Conservation (phyloP, 2,797 vertebrate species). For the Emydoidea blandingii region DNA sequence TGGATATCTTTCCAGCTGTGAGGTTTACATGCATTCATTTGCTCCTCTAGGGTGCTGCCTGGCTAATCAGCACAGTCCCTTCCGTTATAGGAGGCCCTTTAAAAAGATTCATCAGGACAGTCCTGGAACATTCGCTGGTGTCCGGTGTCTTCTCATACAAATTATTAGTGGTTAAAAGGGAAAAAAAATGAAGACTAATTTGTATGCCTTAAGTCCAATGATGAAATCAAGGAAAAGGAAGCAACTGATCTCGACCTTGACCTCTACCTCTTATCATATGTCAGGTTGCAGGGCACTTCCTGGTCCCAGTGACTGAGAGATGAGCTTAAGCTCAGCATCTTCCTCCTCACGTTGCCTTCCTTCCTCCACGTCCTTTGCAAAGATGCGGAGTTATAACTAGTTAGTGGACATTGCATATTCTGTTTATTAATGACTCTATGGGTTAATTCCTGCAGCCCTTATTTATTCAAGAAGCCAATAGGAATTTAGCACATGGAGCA, state of each 20-base stretch:
- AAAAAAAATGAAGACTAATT: background rate
- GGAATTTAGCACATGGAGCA: background rate
- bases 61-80: slow-evolving; percentile 55
- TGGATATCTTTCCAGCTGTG: slow-evolving; percentile 44
- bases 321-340: background rate
- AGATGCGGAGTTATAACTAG: background rate
- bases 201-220: background rate
- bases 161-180: background rate
- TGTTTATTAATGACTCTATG: background rate
- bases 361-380: background rate
- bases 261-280: background rate
- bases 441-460: slow-evolving; percentile 8
- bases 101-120: background rate
- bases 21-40: slow-evolving; percentile 48
- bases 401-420: slow-evolving; percentile 26
- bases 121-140: slow-evolving; percentile 38
- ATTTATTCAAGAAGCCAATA: background rate
- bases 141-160: background rate
- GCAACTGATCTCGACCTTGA: background rate
- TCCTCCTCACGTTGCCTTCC: background rate
- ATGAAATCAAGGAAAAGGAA: slow-evolving; percentile 1
- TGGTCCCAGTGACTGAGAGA: background rate
- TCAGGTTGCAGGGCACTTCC: background rate
- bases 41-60: slow-evolving; percentile 1
- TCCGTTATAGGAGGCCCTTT: background rate